phyloP scores from a whole-genome alignment of 1,140 invertebrate genomes.

The Nilaparvata lugens region DNA sequence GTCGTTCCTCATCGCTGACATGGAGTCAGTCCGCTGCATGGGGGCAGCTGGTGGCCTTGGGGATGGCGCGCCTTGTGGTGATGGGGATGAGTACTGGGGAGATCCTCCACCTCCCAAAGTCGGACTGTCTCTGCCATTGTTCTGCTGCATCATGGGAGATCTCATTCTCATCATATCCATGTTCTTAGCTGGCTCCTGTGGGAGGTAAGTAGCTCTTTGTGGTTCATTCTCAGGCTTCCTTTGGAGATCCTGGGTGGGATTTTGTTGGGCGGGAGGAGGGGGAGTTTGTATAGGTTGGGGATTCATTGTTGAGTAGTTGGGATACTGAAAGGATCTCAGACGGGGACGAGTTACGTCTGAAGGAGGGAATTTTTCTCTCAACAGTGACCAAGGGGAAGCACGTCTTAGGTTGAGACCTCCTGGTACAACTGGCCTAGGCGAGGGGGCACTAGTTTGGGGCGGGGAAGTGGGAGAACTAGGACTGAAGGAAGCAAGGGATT shows the following conservation, averaged over 20 bases:
- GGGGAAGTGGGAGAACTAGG: background rate
- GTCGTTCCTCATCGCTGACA: background rate
- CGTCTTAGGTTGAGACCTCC: background rate
- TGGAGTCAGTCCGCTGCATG: background rate
- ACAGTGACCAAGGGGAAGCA: background rate
- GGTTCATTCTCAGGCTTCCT: background rate
- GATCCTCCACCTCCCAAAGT: too few species aligned
- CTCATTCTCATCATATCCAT: slow-evolving; percentile 1
- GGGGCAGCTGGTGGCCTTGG: background rate
- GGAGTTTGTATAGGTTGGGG: background rate
- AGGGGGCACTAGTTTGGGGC: background rate
- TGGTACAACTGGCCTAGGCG: background rate
- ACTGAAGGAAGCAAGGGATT: background rate
- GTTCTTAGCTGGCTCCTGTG: background rate
- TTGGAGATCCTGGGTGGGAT: background rate
- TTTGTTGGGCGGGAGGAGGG: background rate
- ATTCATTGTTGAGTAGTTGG: background rate
- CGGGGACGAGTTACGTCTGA: background rate
- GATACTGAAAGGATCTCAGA: background rate
- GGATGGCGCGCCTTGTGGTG: background rate
- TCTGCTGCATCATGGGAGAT: background rate
- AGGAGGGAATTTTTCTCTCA: background rate
- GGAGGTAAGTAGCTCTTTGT: background rate
- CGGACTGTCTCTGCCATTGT: background rate
- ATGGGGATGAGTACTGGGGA: background rate